phyloP scores from a whole-genome alignment of 2,888 invertebrate genomes.

The Leptinotarsa haldemani region DNA sequence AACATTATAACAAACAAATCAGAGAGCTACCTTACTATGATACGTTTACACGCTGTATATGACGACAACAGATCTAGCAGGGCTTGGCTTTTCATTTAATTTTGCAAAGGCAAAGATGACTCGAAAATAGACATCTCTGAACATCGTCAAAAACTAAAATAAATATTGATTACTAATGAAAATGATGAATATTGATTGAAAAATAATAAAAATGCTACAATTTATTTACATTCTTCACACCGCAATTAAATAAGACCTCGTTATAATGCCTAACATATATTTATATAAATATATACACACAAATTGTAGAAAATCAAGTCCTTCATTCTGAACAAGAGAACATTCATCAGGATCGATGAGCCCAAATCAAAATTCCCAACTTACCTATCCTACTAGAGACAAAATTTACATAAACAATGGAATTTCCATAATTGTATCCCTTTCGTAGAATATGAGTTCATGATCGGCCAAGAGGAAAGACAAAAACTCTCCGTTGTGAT shows the following conservation, averaged over 20 bases:
- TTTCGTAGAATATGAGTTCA: slow-evolving; percentile 47
- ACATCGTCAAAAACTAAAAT: slow-evolving; percentile 59
- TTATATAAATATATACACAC: slow-evolving; percentile 50
- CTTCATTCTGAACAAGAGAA: slow-evolving; percentile 34
- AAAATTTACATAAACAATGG: slow-evolving; percentile 7
- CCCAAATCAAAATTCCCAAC: background rate
- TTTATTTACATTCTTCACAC: slow-evolving; percentile 63
- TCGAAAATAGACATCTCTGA: slow-evolving; percentile 55
- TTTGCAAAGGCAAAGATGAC: slow-evolving; percentile 50
- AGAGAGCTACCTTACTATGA: slow-evolving; percentile 66
- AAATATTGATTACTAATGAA: slow-evolving; percentile 63
- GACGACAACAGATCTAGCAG: slow-evolving; percentile 62
- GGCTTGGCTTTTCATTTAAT: slow-evolving; percentile 44
- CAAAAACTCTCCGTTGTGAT: background rate
- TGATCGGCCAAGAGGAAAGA: slow-evolving; percentile 25
- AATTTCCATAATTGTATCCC: slow-evolving; percentile 25
- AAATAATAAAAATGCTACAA: slow-evolving; percentile 58
- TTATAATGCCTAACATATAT: slow-evolving; percentile 53
- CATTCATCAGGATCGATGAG: background rate
- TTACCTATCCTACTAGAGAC: slow-evolving; percentile 3
- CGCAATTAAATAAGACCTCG: slow-evolving; percentile 49
- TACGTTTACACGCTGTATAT: slow-evolving; percentile 63
- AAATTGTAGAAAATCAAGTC: slow-evolving; percentile 53
- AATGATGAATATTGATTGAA: slow-evolving; percentile 48
- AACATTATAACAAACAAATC: slow-evolving; percentile 67